A percentile compares a stretch with the other conserved stretches of the same genome.
Evolutionary conservation across 2,797 vertebrate species (phyloP).

Genomic region (Chelon labrosus): DNA sequence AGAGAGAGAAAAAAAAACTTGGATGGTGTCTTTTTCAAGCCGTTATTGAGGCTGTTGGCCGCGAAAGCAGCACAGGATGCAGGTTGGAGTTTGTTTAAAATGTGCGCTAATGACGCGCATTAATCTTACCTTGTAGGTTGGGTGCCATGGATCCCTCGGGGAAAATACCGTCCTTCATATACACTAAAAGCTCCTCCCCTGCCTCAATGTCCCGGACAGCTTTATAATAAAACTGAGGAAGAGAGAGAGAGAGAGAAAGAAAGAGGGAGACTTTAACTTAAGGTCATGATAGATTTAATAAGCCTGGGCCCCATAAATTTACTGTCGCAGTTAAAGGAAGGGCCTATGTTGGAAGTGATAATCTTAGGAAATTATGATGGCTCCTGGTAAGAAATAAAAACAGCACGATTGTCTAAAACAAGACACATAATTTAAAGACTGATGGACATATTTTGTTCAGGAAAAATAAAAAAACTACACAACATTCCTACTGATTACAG

Average conservation of each 20-base stretch:
- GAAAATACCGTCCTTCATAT: slow-evolving; percentile 94
- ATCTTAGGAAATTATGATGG: slow-evolving; percentile 12
- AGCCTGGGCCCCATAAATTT: slow-evolving; percentile 7
- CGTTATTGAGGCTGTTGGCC: slow-evolving; percentile 35
- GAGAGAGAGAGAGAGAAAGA: slow-evolving; percentile 44
- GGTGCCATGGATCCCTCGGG: slow-evolving; percentile 93
- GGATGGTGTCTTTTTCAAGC: slow-evolving; percentile 6
- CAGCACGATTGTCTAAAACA: background rate
- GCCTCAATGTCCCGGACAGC: slow-evolving; percentile 96
- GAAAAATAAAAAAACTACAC: background rate
- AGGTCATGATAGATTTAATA: slow-evolving; percentile 44
- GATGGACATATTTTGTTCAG: background rate
- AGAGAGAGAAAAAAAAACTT: background rate
- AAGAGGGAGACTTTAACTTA: slow-evolving; percentile 53
- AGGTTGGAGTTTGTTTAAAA: slow-evolving; percentile 90
- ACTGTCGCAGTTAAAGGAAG: slow-evolving; percentile 10
- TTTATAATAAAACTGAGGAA: slow-evolving; percentile 94
- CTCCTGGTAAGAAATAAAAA: background rate
- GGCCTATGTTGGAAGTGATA: background rate
- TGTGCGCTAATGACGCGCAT: slow-evolving; percentile 88
- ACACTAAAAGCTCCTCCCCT: slow-evolving; percentile 96
- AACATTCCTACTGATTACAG: background rate
- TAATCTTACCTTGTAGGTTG: slow-evolving; percentile 95
- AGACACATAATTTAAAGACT: too few relatives aligned
- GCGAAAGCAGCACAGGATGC: slow-evolving; percentile 69